phyloP scores from a whole-genome alignment of 2,888 invertebrate species.

The Mystacides longicornis region DNA sequence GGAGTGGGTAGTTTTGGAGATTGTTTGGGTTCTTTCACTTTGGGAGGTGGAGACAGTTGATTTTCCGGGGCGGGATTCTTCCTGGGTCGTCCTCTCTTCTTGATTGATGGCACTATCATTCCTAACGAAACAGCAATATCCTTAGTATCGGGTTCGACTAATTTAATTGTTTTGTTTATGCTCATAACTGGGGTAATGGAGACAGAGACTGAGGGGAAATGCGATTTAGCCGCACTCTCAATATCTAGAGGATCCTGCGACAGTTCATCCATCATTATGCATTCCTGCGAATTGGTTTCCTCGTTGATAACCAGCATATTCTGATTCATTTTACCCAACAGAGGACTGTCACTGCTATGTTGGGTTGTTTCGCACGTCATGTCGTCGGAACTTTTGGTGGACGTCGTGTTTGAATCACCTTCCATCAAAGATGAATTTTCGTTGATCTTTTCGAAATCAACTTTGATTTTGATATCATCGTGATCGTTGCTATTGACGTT shows the following conservation, averaged over 20 bases:
- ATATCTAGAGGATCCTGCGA: constrained; percentile 46
- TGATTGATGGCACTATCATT: constrained; percentile 38
- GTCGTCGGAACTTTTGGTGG: constrained; percentile 38
- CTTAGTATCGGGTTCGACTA: constrained; percentile 15
- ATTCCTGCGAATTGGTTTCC: constrained; percentile 41
- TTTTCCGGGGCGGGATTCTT: constrained; percentile 39
- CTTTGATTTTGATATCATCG: constrained; percentile 33
- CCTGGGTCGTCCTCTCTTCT: constrained; percentile 44
- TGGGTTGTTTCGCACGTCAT: constrained; percentile 29
- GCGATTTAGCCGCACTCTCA: constrained; percentile 28
- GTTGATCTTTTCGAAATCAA: constrained; percentile 10
- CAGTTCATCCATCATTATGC: constrained; percentile 37
- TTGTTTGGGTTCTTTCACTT: not conserved
- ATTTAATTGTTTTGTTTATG: constrained; percentile 18
- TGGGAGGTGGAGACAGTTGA: not conserved
- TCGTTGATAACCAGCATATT: constrained; percentile 45
- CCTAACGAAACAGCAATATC: constrained; percentile 1
- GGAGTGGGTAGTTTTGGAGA: constrained; percentile 36
- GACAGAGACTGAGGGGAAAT: constrained; percentile 23
- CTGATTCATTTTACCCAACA: constrained; percentile 27
- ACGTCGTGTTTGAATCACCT: constrained; percentile 33
- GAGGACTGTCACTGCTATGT: constrained; percentile 31
- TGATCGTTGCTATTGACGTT: constrained; percentile 42
- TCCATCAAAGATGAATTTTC: constrained; percentile 9
- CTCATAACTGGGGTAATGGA: constrained; percentile 8